Evolutionary conservation across 2,888 invertebrate genomes (phyloP).

Genomic region (Alentia gelatinosa): DNA sequence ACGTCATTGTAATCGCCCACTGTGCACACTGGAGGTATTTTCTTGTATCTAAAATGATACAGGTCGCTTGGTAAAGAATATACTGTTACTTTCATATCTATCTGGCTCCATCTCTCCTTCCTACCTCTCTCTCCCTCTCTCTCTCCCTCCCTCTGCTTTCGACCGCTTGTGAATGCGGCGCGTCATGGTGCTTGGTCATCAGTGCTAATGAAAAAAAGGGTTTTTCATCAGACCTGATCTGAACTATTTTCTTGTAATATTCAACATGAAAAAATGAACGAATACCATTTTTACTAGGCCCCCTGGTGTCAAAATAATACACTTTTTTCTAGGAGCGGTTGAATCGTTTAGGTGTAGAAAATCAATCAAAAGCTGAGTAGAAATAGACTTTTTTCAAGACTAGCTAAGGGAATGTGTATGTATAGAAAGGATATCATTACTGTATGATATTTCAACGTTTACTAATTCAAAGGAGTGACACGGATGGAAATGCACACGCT

Average conservation of each 20-base stretch:
- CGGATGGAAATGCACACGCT: neutral
- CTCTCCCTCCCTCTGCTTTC: neutral
- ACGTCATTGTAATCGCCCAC: no score
- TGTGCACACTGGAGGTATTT: no score
- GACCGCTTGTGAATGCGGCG: neutral
- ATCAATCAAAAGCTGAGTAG: neutral
- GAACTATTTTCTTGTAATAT: neutral
- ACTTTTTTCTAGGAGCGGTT: neutral
- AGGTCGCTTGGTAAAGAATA: no score
- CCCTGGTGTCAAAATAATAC: neutral
- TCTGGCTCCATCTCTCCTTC: no score
- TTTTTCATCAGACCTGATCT: slow-evolving; percentile 3
- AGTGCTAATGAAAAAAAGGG: slow-evolving; percentile 26
- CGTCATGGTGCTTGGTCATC: slow-evolving; percentile 4
- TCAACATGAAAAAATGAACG: neutral
- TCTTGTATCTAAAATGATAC: no score
- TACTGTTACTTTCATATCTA: no score
- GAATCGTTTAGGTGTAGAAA: neutral
- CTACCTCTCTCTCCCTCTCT: neutral
- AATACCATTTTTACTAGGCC: neutral
- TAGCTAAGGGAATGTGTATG: neutral
- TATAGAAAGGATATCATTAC: neutral
- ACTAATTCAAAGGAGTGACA: neutral
- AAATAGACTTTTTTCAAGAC: neutral
- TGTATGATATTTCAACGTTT: neutral